Conservation (phyloP, 2,797 vertebrate genomes). For the Hydrophis major region DNA sequence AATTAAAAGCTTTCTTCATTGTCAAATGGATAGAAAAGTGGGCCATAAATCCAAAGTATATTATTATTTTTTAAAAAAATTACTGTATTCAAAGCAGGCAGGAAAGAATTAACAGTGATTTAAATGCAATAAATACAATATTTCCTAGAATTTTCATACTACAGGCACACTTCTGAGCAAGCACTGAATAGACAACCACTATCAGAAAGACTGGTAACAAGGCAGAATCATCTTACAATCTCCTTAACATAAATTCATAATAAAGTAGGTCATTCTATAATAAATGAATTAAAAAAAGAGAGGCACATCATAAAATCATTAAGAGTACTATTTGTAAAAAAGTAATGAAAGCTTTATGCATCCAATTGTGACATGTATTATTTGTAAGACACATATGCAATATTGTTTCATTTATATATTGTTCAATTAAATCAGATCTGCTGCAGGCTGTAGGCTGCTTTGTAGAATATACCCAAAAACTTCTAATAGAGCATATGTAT, state of each 20-base stretch:
- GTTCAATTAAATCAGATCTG: not conserved
- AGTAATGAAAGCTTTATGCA: not conserved
- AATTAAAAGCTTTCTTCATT: not conserved
- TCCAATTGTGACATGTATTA: not conserved
- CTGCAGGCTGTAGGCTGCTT: not conserved
- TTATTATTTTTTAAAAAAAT: not conserved
- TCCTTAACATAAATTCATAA: not conserved
- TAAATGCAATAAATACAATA: not conserved
- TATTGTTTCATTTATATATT: not conserved
- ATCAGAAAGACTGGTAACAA: not conserved
- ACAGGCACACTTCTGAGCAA: not conserved
- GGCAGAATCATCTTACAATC: not conserved
- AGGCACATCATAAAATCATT: not conserved
- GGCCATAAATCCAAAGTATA: not conserved
- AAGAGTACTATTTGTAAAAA: not conserved
- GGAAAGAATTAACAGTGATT: not conserved
- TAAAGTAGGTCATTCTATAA: not conserved
- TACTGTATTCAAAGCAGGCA: not conserved
- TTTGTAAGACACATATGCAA: not conserved
- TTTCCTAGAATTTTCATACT: not conserved
- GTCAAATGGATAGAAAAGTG: not conserved
- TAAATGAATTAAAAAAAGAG: not conserved
- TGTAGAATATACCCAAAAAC: not conserved
- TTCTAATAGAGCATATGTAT: not conserved
- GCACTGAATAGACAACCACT: not conserved